phyloP scores from a whole-genome alignment of 2,113 vertebrate genomes.

The Leptobrachium ailaonicum region DNA sequence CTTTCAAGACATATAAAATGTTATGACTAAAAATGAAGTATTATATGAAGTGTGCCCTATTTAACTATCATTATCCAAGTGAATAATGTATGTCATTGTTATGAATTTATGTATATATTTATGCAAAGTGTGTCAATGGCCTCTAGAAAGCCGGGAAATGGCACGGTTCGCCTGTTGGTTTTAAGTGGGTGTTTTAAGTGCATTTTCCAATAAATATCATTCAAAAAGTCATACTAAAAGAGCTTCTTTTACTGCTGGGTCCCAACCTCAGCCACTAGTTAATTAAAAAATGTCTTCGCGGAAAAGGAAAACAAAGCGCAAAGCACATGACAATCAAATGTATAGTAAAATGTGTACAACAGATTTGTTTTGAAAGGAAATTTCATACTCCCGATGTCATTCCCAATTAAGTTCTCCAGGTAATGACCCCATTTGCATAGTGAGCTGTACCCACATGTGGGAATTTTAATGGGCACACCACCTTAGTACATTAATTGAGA shows the following conservation, averaged over 20 bases:
- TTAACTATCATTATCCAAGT: too few species aligned
- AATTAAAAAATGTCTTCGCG: constrained; percentile 50
- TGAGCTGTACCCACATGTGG: constrained; percentile 83
- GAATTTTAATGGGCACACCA: constrained; percentile 90
- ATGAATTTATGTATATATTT: too few species aligned
- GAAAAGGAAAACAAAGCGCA: constrained; percentile 72
- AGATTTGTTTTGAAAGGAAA: constrained; percentile 83
- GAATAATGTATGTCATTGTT: too few species aligned
- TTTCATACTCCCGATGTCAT: constrained; percentile 82
- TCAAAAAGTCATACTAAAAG: constrained; percentile 6
- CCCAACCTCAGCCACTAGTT: neutral
- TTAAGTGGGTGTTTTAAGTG: neutral
- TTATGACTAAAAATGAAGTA: too few species aligned
- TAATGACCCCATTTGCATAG: constrained; percentile 94
- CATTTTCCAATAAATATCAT: constrained; percentile 2
- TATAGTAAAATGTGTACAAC: constrained; percentile 76
- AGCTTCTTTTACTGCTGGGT: neutral
- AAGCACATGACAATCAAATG: constrained; percentile 71
- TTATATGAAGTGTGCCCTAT: too few species aligned
- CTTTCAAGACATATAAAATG: too few species aligned
- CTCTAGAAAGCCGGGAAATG: too few species aligned
- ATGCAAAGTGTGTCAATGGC: too few species aligned
- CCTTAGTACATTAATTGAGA: constrained; percentile 91
- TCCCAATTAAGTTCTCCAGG: constrained; percentile 91
- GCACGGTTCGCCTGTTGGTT: neutral